A percentile compares a stretch with the other conserved stretches of the same genome.
Evolutionary conservation across 2,797 vertebrate genomes (phyloP).

Genomic region (Micropoecilia bifurca): DNA sequence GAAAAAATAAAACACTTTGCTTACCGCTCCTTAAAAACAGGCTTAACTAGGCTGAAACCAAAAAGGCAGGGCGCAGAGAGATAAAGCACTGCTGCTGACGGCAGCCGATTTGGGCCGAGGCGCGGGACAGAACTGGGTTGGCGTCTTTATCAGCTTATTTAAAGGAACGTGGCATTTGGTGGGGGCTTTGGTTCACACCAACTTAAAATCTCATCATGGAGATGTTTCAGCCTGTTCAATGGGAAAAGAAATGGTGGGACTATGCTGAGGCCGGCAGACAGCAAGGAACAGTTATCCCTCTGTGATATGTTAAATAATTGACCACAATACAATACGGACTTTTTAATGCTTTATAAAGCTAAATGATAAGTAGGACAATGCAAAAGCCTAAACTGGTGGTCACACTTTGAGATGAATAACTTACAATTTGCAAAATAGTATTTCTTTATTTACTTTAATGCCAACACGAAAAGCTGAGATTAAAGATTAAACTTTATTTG

Average conservation of each 20-base stretch:
- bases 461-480: neutral
- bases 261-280: neutral
- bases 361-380: neutral
- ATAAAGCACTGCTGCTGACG: slow-evolving; percentile 63
- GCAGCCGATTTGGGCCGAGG: slow-evolving; percentile 41
- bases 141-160: slow-evolving; percentile 55
- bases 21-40: slow-evolving; percentile 71
- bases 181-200: slow-evolving; percentile 24
- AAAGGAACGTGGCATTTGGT: slow-evolving; percentile 46
- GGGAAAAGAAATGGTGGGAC: slow-evolving; percentile 4
- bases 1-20: slow-evolving; percentile 69
- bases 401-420: neutral
- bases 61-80: slow-evolving; percentile 51
- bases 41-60: slow-evolving; percentile 61
- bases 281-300: neutral
- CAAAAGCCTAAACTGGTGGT: neutral
- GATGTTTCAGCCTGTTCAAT: neutral
- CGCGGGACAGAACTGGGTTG: slow-evolving; percentile 54
- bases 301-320: neutral
- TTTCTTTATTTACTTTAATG: neutral
- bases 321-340: neutral
- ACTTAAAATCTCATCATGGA: slow-evolving; percentile 30
- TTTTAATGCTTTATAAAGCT: neutral
- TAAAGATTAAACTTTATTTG: neutral
- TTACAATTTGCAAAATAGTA: neutral